Percentiles rank a stretch among this genome's conserved stretches.
These are phyloP conservation scores for Tyrannus savana DNA, from an alignment of 2,113 vertebrate species.

Conservation along the genomic window DNA sequence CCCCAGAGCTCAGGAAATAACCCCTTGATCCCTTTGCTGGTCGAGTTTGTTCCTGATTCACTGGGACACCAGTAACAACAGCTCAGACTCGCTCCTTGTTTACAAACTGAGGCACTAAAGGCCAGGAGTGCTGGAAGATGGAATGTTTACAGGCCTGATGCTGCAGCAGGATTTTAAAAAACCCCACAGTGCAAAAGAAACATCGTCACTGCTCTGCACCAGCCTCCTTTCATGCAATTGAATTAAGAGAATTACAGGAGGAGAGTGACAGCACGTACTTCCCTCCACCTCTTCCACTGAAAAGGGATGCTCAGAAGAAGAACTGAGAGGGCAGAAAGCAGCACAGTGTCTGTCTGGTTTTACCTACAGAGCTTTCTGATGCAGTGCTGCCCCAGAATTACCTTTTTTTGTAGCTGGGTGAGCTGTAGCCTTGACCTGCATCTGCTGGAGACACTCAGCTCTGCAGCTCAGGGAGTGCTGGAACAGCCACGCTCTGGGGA, in stretches of 20 bases:
- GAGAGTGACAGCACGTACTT: background rate
- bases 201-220: accelerated
- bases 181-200: background rate
- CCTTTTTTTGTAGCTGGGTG: background rate
- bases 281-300: background rate
- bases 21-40: background rate
- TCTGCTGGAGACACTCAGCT: accelerated
- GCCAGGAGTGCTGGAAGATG: background rate
- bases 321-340: background rate
- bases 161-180: background rate
- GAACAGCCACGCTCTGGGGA: background rate
- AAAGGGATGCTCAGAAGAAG: background rate
- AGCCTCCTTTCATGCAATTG: background rate
- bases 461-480: accelerated
- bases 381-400: background rate
- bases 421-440: accelerated
- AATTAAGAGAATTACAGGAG: background rate
- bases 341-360: background rate
- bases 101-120: accelerated
- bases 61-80: background rate
- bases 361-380: accelerated
- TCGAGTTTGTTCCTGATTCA: background rate
- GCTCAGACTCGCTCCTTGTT: background rate
- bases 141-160: background rate
- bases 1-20: background rate